These are phyloP conservation scores for Cottoperca gobio DNA, from an alignment of 2,797 vertebrate genomes.

Conservation along the genomic window DNA sequence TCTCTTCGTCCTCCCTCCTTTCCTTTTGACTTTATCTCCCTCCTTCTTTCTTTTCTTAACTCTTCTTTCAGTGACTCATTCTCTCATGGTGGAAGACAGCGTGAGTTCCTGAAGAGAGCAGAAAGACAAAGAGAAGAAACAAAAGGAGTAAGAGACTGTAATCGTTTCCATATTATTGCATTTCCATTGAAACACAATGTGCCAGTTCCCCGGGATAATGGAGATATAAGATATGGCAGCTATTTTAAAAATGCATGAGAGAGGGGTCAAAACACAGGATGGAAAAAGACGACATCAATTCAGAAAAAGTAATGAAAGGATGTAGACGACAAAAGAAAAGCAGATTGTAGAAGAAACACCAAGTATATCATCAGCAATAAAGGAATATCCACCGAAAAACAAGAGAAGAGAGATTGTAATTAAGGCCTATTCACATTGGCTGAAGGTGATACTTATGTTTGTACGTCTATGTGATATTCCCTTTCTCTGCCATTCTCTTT, in stretches of 20 bases:
- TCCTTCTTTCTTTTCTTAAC: conserved; percentile 51
- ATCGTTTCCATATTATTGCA: conserved; percentile 62
- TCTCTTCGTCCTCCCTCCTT: conserved; percentile 29
- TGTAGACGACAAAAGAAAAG: conserved; percentile 49
- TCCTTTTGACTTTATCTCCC: conserved; percentile 50
- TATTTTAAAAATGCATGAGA: conserved; percentile 68
- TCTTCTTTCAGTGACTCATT: conserved; percentile 67
- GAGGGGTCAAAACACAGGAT: conserved; percentile 48
- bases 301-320: conserved; percentile 54
- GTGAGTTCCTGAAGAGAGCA: conserved; percentile 69
- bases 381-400: conserved; percentile 53
- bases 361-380: conserved; percentile 26
- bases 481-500: conserved; percentile 2
- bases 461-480: conserved; percentile 46
- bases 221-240: conserved; percentile 49
- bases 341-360: conserved; percentile 2
- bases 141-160: conserved; percentile 56
- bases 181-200: conserved; percentile 56
- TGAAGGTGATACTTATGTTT: conserved; percentile 45
- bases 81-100: conserved; percentile 63
- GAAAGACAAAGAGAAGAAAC: conserved; percentile 55
- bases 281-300: conserved; percentile 48
- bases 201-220: conserved; percentile 54
- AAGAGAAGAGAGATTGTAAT: conserved; percentile 68
- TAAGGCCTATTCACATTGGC: conserved; percentile 61